Evolutionary conservation across 2,113 vertebrate species (phyloP), one percentile per base, ranked within the genome.

Genomic region (Thinocorus orbignyianus): DNA sequence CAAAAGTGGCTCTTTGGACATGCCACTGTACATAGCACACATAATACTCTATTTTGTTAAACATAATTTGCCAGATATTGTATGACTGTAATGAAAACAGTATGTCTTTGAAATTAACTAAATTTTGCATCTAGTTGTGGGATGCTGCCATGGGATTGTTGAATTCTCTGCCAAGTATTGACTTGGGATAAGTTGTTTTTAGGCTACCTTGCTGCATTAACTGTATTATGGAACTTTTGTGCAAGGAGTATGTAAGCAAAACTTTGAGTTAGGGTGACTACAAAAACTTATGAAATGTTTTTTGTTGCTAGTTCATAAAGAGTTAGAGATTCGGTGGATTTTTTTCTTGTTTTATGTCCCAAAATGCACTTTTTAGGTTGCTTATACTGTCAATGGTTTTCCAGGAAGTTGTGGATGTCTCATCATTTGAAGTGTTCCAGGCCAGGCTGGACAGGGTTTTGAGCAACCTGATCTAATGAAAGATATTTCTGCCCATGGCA

Each of bases 391-490:
- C 31, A 80, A 48, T 6, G 22, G 10, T 4, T 68, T 4, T 7
- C 11, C 6, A 4, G 46, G 13, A 17, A 82, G 23, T n/a, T 80
- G 22, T 60, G 42, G 8, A 12, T 76, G 31, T 1, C 48, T 10
- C 39, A 20, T 71, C 46, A 7, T 6, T 57, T 39, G 5, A 13
- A 82, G 19, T 31, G 12, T 10, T 48, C 37, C 33, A 55, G 25
- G 17, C 15, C 71, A 83, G 31, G 4, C 0, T 91, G 28, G 33
- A 55, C 0, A 0, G 31, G 17, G 5, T 10, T 79, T 49, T 23
- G 9, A 88, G 17, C 4, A 31, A 0, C 19, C 23, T 61, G 20
- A 20, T 48, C 1, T 1, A 7, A 8, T 25, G 25, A 9, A 17
- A 78, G 4, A 0, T 46, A 28, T 15, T 14, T 17, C 37, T 78